Conservation (phyloP, 2,113 vertebrate species). For the Podarcis muralis region DNA sequence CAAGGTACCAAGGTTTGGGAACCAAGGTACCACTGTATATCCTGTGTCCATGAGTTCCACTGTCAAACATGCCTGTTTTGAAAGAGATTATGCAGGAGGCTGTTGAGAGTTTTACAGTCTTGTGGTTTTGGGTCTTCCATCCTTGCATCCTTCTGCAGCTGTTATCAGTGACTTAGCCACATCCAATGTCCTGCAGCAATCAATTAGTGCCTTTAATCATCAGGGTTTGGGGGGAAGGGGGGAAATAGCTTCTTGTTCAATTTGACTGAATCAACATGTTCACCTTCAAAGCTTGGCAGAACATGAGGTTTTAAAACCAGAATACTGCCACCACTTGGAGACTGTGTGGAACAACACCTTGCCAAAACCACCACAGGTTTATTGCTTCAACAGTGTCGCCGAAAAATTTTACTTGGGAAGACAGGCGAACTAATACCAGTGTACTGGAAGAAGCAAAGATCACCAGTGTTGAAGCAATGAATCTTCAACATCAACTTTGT, state of each 20-base stretch:
- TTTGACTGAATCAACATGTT: neutral
- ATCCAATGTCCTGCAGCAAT: neutral
- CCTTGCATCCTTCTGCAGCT: rapidly evolving
- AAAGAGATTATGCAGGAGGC: rapidly evolving
- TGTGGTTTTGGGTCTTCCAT: rapidly evolving
- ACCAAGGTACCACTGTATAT: neutral
- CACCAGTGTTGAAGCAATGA: too few species aligned
- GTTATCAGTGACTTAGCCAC: neutral
- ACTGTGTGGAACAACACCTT: conserved; percentile 28
- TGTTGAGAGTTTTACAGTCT: neutral
- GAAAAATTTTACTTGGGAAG: too few species aligned
- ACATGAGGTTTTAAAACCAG: rapidly evolving
- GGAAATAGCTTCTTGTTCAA: neutral
- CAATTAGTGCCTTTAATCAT: neutral
- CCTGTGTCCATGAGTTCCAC: neutral
- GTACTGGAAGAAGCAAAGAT: too few species aligned
- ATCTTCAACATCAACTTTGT: too few species aligned
- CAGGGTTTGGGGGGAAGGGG: neutral
- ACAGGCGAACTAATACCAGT: too few species aligned
- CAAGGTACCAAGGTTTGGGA: too few species aligned
- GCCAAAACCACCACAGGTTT: too few species aligned
- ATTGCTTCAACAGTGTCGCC: too few species aligned
- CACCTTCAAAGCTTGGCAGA: neutral
- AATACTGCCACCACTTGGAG: conserved; percentile 61
- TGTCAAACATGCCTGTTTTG: neutral